Evolutionary conservation across 2,888 invertebrate genomes (phyloP).

Genomic region (Drosophila seclusa): DNA sequence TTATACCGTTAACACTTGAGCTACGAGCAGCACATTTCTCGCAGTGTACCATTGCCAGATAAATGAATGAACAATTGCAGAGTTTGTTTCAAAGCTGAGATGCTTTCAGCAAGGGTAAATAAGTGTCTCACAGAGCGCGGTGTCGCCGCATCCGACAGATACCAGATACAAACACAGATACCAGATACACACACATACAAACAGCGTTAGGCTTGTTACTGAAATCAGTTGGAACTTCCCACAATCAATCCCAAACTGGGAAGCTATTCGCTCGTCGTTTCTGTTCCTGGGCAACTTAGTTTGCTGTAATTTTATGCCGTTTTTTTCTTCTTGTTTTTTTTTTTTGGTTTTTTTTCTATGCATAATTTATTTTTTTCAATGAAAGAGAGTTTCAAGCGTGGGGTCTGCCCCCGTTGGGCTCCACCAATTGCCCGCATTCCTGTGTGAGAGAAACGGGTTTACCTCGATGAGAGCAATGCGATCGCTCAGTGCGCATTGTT

Average conservation of each 20-base stretch:
- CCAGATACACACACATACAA: constrained; percentile 7
- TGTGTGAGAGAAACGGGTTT: constrained; percentile 68
- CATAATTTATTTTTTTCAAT: constrained; percentile 75
- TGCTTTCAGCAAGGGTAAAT: constrained; percentile 25
- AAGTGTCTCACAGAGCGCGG: constrained; percentile 7
- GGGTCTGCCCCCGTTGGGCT: neutral
- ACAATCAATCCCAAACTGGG: constrained; percentile 51
- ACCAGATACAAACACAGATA: constrained; percentile 22
- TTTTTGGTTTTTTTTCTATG: constrained; percentile 31
- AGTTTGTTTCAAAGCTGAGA: constrained; percentile 19
- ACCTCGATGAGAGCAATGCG: constrained; percentile 46
- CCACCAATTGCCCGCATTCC: constrained; percentile 73
- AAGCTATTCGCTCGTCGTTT: constrained; percentile 8
- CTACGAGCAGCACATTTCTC: neutral
- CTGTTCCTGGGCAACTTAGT: constrained; percentile 51
- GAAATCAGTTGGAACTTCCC: constrained; percentile 68
- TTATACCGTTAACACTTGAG: neutral
- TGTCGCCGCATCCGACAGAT: constrained; percentile 44
- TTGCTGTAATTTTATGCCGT: constrained; percentile 62
- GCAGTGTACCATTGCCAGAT: neutral
- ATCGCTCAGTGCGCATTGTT: constrained; percentile 47
- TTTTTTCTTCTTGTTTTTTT: constrained; percentile 16
- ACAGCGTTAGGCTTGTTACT: constrained; percentile 14
- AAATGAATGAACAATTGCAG: constrained; percentile 4
- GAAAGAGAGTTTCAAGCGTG: constrained; percentile 45